Evolutionary conservation across 2,888 invertebrate species (phyloP).

Genomic region (Dolichopus griseipennis): DNA sequence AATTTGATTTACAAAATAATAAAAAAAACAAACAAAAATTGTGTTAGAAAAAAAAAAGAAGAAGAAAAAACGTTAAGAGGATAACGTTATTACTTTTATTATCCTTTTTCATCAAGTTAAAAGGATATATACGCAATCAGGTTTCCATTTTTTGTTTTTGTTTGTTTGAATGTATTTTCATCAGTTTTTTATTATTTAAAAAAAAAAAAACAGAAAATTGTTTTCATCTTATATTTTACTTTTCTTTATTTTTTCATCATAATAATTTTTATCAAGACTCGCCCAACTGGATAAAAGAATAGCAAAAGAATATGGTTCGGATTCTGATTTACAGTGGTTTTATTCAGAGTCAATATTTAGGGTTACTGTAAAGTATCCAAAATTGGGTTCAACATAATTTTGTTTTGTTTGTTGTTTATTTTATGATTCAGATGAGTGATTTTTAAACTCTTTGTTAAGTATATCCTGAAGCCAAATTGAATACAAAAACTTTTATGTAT

Average conservation of each 20-base stretch:
- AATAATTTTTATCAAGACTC: background rate
- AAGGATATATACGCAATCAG: constrained; percentile 1
- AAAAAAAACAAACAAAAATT: background rate
- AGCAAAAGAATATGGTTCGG: background rate
- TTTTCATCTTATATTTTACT: background rate
- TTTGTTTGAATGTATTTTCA: too few relatives aligned
- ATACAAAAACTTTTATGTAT: too few relatives aligned
- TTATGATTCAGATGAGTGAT: background rate
- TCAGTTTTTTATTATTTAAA: too few relatives aligned
- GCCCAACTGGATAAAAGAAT: background rate
- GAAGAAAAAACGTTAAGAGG: background rate
- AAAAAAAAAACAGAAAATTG: too few relatives aligned
- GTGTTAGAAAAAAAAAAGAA: background rate
- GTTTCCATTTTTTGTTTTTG: background rate
- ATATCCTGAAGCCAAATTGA: too few relatives aligned
- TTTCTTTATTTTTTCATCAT: background rate
- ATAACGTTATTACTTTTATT: constrained; percentile 3
- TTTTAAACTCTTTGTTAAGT: background rate
- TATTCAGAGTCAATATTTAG: too few relatives aligned
- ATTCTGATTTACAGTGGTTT: background rate
- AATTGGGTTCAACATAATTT: background rate
- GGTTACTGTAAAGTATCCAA: background rate
- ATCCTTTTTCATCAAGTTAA: constrained; percentile 4
- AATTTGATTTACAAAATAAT: background rate
- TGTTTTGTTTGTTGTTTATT: background rate